These are phyloP conservation scores for Zaprionus camerounensis DNA, from an alignment of 1,140 invertebrate species.

Conservation along the genomic window DNA sequence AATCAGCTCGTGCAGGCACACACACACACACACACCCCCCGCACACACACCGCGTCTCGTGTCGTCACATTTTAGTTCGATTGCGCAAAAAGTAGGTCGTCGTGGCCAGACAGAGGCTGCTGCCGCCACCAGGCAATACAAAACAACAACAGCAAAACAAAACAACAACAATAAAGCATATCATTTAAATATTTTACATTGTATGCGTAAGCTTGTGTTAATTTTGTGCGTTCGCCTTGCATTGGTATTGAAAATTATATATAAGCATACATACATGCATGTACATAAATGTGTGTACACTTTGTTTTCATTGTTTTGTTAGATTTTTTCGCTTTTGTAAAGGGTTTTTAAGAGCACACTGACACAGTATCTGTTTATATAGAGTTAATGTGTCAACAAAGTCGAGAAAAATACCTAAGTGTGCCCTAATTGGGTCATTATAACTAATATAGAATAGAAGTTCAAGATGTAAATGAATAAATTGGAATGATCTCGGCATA, in stretches of 20 bases:
- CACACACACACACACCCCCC: slow-evolving; percentile 20
- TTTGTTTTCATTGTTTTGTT: slow-evolving; percentile 56
- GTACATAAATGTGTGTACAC: not conserved
- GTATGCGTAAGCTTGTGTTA: slow-evolving; percentile 53
- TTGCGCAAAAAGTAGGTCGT: slow-evolving; percentile 80
- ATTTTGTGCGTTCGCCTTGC: slow-evolving; percentile 55
- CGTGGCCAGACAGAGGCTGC: slow-evolving; percentile 69
- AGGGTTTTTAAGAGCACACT: not conserved
- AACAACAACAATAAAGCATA: slow-evolving; percentile 57
- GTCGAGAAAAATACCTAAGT: not conserved
- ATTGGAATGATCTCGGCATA: not conserved
- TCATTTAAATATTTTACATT: slow-evolving; percentile 77
- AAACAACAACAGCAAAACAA: slow-evolving; percentile 31
- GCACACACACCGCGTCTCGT: slow-evolving; percentile 22
- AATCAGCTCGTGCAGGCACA: slow-evolving; percentile 4
- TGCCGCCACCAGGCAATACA: slow-evolving; percentile 27
- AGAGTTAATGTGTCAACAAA: not conserved
- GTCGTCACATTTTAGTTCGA: slow-evolving; percentile 73
- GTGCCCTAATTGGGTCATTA: not conserved
- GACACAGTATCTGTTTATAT: not conserved
- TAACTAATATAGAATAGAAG: not conserved
- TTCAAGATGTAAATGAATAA: not conserved
- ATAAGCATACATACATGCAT: slow-evolving; percentile 2
- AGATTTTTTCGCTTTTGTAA: slow-evolving; percentile 6
- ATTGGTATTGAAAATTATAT: slow-evolving; percentile 61